phyloP scores from a whole-genome alignment of 2,113 vertebrate species.

The Toxotes jaculatrix region DNA sequence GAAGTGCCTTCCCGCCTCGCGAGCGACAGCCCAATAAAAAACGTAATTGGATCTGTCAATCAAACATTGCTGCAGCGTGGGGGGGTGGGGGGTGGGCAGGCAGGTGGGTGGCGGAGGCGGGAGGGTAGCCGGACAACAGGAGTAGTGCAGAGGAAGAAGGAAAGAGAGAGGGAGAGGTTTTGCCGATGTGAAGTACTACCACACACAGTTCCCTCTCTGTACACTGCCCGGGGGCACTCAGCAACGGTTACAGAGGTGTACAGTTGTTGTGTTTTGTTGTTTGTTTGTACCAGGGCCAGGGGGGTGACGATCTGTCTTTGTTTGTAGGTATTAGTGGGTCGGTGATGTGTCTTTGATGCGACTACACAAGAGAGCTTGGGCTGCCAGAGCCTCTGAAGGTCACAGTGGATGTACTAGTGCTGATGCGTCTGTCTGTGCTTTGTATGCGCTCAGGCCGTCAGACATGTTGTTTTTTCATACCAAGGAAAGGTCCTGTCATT shows the following conservation, averaged over 20 bases:
- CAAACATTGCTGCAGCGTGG: constrained; percentile 67
- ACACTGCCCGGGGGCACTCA: constrained; percentile 48
- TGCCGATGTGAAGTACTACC: not conserved
- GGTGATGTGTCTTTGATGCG: constrained; percentile 73
- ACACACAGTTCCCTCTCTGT: constrained; percentile 25
- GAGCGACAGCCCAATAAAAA: constrained; percentile 84
- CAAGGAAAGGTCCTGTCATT: constrained; percentile 67
- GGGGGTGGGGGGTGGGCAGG: constrained; percentile 52
- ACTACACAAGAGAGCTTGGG: constrained; percentile 57
- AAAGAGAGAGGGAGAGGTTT: constrained; percentile 8
- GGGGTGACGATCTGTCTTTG: constrained; percentile 68
- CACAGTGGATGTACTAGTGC: constrained; percentile 54
- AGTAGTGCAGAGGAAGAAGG: constrained; percentile 12
- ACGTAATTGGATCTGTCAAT: constrained; percentile 86
- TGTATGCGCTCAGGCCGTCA: constrained; percentile 34
- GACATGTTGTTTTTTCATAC: constrained; percentile 54
- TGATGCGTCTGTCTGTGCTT: constrained; percentile 54
- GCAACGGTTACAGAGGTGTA: constrained; percentile 53
- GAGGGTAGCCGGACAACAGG: constrained; percentile 57
- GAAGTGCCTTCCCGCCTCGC: constrained; percentile 80
- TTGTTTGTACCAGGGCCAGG: constrained; percentile 54
- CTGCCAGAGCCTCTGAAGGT: constrained; percentile 74
- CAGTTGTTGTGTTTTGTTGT: constrained; percentile 66
- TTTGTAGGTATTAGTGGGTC: constrained; percentile 71
- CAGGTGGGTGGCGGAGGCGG: constrained; percentile 42